Percentiles rank a stretch among this genome's conserved stretches.
phyloP scores from a whole-genome alignment of 2,113 vertebrate species.

The Chionis minor region DNA sequence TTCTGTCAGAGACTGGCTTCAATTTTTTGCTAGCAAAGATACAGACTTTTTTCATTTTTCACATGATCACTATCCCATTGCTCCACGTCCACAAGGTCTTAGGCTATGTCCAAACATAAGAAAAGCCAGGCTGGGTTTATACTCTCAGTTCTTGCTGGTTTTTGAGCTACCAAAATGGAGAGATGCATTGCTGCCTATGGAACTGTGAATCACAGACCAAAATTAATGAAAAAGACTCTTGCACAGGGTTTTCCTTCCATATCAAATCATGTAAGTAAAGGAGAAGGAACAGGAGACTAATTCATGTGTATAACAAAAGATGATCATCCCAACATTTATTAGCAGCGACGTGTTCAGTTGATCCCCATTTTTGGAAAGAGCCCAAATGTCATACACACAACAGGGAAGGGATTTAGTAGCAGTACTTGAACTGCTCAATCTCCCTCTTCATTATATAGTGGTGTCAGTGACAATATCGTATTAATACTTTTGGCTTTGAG shows the following conservation, averaged over 20 bases:
- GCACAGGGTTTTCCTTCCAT: neutral
- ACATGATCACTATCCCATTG: neutral
- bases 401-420: neutral
- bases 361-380: conserved; percentile 34
- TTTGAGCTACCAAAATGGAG: neutral
- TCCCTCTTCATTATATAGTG: neutral
- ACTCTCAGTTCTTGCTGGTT: neutral
- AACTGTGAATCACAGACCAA: neutral
- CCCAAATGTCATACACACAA: neutral
- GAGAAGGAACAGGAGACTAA: neutral
- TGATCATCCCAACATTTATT: neutral
- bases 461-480: neutral
- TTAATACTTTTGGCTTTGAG: conserved; percentile 30
- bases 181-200: neutral
- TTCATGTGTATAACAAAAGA: neutral
- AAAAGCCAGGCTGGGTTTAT: neutral
- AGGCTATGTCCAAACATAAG: neutral
- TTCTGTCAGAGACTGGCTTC: neutral
- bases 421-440: neutral
- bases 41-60: neutral
- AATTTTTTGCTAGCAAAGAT: neutral
- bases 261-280: neutral
- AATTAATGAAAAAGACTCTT: neutral
- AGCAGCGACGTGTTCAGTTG: neutral
- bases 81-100: neutral